Percentiles rank a stretch among this genome's conserved stretches.
Evolutionary conservation across 2,888 invertebrate genomes (phyloP).

Genomic region (Drosophila fulvimacula): DNA sequence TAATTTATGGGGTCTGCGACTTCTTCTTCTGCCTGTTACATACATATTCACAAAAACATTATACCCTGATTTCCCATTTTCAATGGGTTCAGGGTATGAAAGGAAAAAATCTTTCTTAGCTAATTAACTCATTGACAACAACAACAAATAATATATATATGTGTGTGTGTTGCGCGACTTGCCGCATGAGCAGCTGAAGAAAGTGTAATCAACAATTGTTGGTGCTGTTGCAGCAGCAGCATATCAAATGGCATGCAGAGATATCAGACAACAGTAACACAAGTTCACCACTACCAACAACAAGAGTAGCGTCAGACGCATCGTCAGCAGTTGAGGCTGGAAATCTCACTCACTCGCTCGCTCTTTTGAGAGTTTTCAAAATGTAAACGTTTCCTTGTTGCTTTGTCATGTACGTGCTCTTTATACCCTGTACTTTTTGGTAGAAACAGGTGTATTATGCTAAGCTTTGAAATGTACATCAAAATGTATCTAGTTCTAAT

Average conservation of each 20-base stretch:
- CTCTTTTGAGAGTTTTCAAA: slow-evolving; percentile 50
- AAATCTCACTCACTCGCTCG: slow-evolving; percentile 1
- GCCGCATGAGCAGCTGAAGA: slow-evolving; percentile 28
- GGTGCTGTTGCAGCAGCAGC: slow-evolving; percentile 10
- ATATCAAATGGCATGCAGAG: slow-evolving; percentile 33
- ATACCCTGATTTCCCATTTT: too few species aligned
- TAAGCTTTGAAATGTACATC: background rate
- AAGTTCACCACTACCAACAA: background rate
- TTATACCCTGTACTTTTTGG: background rate
- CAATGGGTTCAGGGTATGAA: too few species aligned
- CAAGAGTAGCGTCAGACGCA: slow-evolving; percentile 5
- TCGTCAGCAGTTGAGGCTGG: background rate
- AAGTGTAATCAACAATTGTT: slow-evolving; percentile 51
- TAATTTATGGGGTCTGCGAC: too few species aligned
- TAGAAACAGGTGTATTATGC: background rate
- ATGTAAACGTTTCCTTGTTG: slow-evolving; percentile 57
- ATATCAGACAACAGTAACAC: slow-evolving; percentile 25
- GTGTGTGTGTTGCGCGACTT: slow-evolving; percentile 5
- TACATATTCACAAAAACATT: too few species aligned
- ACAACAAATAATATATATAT: background rate
- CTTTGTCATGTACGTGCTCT: slow-evolving; percentile 5
- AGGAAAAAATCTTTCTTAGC: slow-evolving; percentile 23
- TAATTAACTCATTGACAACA: slow-evolving; percentile 51
- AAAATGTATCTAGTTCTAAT: background rate
- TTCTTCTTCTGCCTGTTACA: too few species aligned